Evolutionary conservation across 2,797 vertebrate species (phyloP).

Genomic region (Poecilia picta): DNA sequence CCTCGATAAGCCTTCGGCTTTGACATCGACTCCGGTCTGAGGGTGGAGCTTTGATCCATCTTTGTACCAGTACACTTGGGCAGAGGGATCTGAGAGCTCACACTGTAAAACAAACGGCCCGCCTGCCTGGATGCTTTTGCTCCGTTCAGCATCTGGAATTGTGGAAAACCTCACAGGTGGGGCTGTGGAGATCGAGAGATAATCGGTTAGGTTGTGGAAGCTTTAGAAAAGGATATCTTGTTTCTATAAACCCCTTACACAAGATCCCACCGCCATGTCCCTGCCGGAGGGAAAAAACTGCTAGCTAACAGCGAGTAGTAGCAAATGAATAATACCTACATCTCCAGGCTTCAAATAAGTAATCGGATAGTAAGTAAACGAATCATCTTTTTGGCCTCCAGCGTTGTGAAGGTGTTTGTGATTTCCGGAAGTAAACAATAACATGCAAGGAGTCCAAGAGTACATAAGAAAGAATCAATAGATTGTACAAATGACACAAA

Average conservation of each 20-base stretch:
- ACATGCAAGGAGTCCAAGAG: too few species aligned
- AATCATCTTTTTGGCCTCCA: too few species aligned
- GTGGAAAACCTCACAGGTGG: slow-evolving; percentile 84
- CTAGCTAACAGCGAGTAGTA: too few species aligned
- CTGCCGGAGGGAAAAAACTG: too few species aligned
- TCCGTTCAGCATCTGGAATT: slow-evolving; percentile 78
- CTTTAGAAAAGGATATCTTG: background rate
- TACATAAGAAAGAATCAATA: background rate
- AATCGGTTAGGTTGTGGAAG: slow-evolving; percentile 34
- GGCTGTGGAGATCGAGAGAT: slow-evolving; percentile 76
- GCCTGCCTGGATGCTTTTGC: slow-evolving; percentile 75
- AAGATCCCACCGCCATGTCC: too few species aligned
- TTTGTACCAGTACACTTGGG: slow-evolving; percentile 88
- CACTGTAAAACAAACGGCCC: slow-evolving; percentile 84
- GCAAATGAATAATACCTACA: too few species aligned
- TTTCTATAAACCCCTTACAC: too few species aligned
- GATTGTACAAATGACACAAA: slow-evolving; percentile 16
- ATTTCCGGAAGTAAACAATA: too few species aligned
- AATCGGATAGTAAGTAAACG: too few species aligned
- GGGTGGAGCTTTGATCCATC: slow-evolving; percentile 87
- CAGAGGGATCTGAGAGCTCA: slow-evolving; percentile 85
- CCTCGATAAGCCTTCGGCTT: slow-evolving; percentile 76
- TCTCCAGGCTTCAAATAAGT: too few species aligned
- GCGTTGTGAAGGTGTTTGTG: too few species aligned
- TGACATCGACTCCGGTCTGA: slow-evolving; percentile 75